Percentiles rank a stretch among this genome's conserved stretches.
Conservation (phyloP, 2,113 vertebrate genomes). For the Erinaceus europaeus region DNA sequence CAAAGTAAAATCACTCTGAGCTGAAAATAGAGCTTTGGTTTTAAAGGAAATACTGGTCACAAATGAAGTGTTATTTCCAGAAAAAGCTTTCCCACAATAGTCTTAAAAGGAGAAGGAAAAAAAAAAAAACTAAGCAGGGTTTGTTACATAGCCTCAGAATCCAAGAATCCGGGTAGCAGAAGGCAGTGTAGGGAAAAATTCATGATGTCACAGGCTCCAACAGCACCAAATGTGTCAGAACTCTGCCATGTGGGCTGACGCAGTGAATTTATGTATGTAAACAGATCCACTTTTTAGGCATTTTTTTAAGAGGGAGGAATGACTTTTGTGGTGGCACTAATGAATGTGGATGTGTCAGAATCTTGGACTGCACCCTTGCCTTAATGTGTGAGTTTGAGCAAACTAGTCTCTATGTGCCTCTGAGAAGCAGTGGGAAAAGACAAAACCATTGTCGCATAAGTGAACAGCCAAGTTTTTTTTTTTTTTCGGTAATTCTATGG, state of each 20-base stretch:
- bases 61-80: background rate
- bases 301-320: background rate
- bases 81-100: background rate
- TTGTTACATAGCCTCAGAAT: background rate
- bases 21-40: background rate
- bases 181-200: slow-evolving; percentile 1
- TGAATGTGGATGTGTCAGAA: background rate
- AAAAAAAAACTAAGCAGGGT: background rate
- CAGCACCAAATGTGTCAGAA: background rate
- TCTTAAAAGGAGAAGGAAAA: too few species aligned
- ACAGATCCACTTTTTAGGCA: background rate
- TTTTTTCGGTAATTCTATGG: background rate
- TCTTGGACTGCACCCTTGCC: background rate
- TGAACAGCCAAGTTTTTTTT: slow-evolving; percentile 15
- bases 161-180: background rate
- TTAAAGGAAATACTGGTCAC: background rate
- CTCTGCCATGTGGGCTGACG: background rate
- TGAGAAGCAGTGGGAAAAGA: background rate
- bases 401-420: background rate
- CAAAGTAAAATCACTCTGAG: slow-evolving; percentile 18
- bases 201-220: background rate
- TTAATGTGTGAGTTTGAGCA: background rate
- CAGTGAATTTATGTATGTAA: background rate
- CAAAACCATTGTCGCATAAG: background rate
- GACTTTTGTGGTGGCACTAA: background rate